A percentile compares a stretch with the other conserved stretches of the same genome.
phyloP scores from a whole-genome alignment of 2,888 invertebrate genomes.

The Portevinia maculata region DNA sequence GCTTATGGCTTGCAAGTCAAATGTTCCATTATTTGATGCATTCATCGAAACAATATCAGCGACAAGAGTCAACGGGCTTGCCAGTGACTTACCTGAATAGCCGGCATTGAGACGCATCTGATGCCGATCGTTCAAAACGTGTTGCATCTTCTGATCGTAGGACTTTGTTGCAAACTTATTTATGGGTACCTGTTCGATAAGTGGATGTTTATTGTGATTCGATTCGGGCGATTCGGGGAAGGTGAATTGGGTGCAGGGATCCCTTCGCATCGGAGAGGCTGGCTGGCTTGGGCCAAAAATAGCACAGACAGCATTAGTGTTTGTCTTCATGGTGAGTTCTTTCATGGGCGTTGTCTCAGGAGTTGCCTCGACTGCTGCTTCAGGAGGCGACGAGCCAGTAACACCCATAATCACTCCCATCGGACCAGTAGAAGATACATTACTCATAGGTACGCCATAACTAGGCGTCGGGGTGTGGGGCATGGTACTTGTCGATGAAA shows the following conservation, averaged over 20 bases:
- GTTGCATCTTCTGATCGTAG: slow-evolving; percentile 78
- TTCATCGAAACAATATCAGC: slow-evolving; percentile 33
- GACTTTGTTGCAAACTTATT: slow-evolving; percentile 75
- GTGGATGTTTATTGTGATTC: slow-evolving; percentile 36
- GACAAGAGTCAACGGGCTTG: slow-evolving; percentile 76
- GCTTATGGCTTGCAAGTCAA: slow-evolving; percentile 50
- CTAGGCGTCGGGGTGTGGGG: slow-evolving; percentile 84
- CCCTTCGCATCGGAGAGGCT: slow-evolving; percentile 88
- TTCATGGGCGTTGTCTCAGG: slow-evolving; percentile 94
- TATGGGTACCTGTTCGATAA: slow-evolving; percentile 74
- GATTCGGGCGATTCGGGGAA: slow-evolving; percentile 79
- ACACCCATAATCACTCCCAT: slow-evolving; percentile 78
- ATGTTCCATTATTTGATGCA: slow-evolving; percentile 54
- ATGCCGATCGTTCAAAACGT: slow-evolving; percentile 77
- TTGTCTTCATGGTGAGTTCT: slow-evolving; percentile 82
- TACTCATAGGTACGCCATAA: slow-evolving; percentile 83
- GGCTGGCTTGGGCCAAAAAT: slow-evolving; percentile 85
- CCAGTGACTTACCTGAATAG: slow-evolving; percentile 34
- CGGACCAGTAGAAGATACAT: slow-evolving; percentile 73
- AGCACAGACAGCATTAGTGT: slow-evolving; percentile 86
- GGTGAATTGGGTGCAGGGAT: slow-evolving; percentile 84
- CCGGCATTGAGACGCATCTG: slow-evolving; percentile 60
- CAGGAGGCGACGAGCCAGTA: slow-evolving; percentile 90
- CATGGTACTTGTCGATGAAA: slow-evolving; percentile 82
- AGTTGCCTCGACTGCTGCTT: slow-evolving; percentile 94